These are phyloP conservation scores for Xenus cinereus DNA, from an alignment of 2,113 vertebrate species.

Conservation along the genomic window DNA sequence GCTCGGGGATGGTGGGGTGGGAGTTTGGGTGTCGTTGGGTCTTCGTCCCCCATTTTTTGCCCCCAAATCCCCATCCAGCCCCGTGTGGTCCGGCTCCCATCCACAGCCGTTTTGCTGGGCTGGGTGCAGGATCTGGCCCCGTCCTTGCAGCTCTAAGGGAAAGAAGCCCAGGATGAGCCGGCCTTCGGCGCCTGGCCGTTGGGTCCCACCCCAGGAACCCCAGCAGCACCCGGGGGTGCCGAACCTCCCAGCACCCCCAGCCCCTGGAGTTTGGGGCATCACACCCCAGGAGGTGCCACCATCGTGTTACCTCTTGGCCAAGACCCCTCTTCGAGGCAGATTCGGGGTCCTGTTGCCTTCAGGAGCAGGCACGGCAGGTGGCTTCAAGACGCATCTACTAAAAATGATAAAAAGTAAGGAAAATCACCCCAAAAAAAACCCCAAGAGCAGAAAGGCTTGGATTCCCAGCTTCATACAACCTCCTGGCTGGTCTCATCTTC, in stretches of 20 bases:
- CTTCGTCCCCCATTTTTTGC: not conserved
- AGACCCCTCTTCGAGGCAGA: not conserved
- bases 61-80: not conserved
- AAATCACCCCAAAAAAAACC: not conserved
- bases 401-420: not conserved
- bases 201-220: not conserved
- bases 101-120: not conserved
- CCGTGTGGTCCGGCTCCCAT: accelerated
- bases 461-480: not conserved
- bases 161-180: not conserved
- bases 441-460: not conserved
- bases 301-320: accelerated
- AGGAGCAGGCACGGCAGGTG: accelerated
- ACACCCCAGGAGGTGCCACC: not conserved
- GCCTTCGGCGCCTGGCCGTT: accelerated
- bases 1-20: accelerated
- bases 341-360: accelerated
- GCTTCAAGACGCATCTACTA: not conserved
- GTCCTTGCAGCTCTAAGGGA: accelerated
- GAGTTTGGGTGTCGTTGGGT: accelerated
- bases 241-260: not conserved
- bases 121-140: not conserved
- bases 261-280: accelerated
- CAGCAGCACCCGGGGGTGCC: not conserved
- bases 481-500: not conserved